Base-by-base conservation (phyloP, 2,888 invertebrate species). In the Neria commutata region DNA sequence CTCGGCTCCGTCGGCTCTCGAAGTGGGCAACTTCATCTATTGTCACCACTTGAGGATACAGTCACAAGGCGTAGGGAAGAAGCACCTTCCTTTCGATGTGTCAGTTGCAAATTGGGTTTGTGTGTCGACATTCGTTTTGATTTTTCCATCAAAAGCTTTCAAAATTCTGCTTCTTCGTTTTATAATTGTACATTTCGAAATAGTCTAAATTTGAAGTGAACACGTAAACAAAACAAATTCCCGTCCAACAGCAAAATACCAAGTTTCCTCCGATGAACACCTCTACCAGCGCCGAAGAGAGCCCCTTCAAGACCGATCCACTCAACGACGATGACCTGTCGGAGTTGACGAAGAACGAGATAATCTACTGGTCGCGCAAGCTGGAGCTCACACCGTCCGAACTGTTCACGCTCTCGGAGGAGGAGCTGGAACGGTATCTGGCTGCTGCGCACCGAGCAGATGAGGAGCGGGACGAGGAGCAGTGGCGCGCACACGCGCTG, bases 311-410 rank as follows among this genome's bases (percentile, higher is more conserved):
- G 48, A 1, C 46, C 45, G 17, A 62, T 58, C 64, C 63, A 17
- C 34, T 64, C 11, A 24, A 63, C 5, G 66, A 66, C 49, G 60
- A 66, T 24, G 66, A 64, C 6, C 59, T 70, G 4, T 61, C 58
- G 1, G 66, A 66, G 2, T 14, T 55, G 3, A 61, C 64, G 0
- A 64, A 67, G n/a, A 54, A 60, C 23, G 69, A 69, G 62, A 56
- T 72, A 23, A 56, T 70, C 2, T 67, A 50, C 14, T 73, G 69
- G 72, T 64, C 67, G 1, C 64, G 58, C 3, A 70, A 67, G n/a
- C 62, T 74, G 4, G 49, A 67, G 3, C n/a, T 71, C 24, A 29
- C 69, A 3, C 72, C 71, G 3, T 61, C 68, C 0, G 62, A 69
- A n/a, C 60, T 71, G n/a, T 63, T 64, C 16, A 37, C 58, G 1